Base-by-base conservation (phyloP, 2,888 invertebrate genomes). In the Chrysomela aeneicollis region DNA sequence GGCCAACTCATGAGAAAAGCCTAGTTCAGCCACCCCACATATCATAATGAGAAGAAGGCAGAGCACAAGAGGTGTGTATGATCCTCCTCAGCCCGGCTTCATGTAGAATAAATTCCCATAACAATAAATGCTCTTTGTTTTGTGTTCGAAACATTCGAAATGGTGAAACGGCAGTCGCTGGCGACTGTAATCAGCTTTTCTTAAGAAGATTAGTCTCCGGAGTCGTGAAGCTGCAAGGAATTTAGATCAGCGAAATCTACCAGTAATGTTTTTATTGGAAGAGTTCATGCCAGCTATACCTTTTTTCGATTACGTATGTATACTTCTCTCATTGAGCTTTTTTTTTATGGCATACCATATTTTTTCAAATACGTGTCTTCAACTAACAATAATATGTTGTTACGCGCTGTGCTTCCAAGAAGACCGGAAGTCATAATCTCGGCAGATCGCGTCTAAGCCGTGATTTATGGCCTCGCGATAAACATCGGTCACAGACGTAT, bases 101-200 rank as follows among this genome's bases (percentile, higher is more conserved):
- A 55, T 42, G 37, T 37, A 32, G 30, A 32, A 42, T 30, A 30
- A 8, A 42, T 55, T 19, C 55, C 4, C 17, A 15, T 15, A 15
- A 55, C 55, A 42, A 55, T 55, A 42, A 42, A 21, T 18, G 21
- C 42, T 21, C 55, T 55, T 55, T 55, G 55, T 55, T 55, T 55
- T 42, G 42, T 19, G 37, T 55, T 42, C 15, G 42, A 42, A 35
- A 55, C 21, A 37, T 42, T 42, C 37, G 22, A 26, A 55, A 55
- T 55, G 54, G 35, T 21, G 42, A 42, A 21, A 19, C 21, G 46
- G 46, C 57, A 18, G 5, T 26, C 22, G 46, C 12, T 57, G 35
- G 57, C 46, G 26, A 37, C 42, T 57, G 12, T 57, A 57, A 57
- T 42, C 46, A 57, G 57, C 57, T 57, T 57, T 46, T 46, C 12